Evolutionary conservation across 2,113 vertebrate species (phyloP).

Genomic region (Reinhardtius hippoglossoides): DNA sequence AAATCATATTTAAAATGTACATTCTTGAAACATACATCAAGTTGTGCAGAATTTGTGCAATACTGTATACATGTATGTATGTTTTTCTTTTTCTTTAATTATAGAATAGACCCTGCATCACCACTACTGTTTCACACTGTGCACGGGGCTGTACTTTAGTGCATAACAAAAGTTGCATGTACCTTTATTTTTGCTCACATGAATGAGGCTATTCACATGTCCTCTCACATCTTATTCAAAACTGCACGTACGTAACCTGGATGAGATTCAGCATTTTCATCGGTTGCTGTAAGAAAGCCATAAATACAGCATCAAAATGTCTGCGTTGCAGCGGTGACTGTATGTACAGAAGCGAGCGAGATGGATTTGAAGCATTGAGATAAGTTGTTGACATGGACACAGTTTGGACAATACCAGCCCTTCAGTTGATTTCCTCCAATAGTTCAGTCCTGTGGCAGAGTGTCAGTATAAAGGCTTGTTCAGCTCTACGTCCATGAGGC

Average conservation of each 20-base stretch:
- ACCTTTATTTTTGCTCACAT: conserved; percentile 45
- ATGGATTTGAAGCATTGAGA: conserved; percentile 18
- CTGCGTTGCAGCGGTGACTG: conserved; percentile 29
- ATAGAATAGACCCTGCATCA: conserved; percentile 45
- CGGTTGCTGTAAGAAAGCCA: conserved; percentile 39
- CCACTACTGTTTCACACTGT: conserved; percentile 33
- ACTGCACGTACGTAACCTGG: conserved; percentile 20
- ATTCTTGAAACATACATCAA: conserved; percentile 67
- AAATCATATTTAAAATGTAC: conserved; percentile 61
- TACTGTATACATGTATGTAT: conserved; percentile 54
- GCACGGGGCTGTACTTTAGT: conserved; percentile 44
- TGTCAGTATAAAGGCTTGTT: conserved; percentile 17
- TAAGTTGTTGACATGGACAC: conserved; percentile 29
- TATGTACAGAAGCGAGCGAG: conserved; percentile 46
- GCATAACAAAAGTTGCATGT: conserved; percentile 60
- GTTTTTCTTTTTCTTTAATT: conserved; percentile 22
- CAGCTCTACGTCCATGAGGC: conserved; percentile 20
- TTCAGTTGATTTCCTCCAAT: conserved; percentile 38
- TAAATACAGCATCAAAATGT: conserved; percentile 56
- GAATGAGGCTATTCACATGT: conserved; percentile 42
- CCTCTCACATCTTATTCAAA: conserved; percentile 43
- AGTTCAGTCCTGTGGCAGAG: conserved; percentile 26
- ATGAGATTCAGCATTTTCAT: conserved; percentile 37
- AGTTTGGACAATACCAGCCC: conserved; percentile 45
- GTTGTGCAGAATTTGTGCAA: conserved; percentile 71